Evolutionary conservation across 2,888 invertebrate genomes (phyloP).

Genomic region (Agriopis marginaria): DNA sequence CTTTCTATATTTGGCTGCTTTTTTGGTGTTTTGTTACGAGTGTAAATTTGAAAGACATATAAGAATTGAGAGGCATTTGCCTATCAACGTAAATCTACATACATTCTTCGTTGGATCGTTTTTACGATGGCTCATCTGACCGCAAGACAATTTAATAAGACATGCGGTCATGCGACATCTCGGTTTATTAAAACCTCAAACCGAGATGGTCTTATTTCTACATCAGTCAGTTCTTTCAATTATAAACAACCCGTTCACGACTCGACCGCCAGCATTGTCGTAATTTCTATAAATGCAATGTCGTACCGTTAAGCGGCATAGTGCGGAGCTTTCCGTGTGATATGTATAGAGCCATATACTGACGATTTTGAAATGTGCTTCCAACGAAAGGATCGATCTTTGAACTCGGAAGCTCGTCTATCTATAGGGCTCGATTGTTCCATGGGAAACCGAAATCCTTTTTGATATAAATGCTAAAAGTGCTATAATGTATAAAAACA

Average conservation of each 20-base stretch:
- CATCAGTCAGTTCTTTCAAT: background rate
- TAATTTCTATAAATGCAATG: background rate
- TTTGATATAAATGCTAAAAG: background rate
- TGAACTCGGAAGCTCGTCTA: too few relatives aligned
- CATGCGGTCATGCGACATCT: background rate
- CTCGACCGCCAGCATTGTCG: too few relatives aligned
- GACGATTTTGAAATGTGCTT: background rate
- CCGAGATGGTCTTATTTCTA: background rate
- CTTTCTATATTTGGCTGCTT: too few relatives aligned
- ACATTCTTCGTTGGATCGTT: too few relatives aligned
- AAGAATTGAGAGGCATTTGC: too few relatives aligned
- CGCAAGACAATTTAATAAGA: constrained; percentile 3
- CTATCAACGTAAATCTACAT: too few relatives aligned
- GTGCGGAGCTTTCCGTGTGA: background rate
- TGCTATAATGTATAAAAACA: background rate
- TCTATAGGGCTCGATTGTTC: background rate
- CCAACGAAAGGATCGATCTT: background rate
- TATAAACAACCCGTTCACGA: too few relatives aligned
- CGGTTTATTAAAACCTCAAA: background rate
- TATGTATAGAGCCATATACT: background rate
- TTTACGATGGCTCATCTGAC: background rate
- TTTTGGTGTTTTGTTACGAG: too few relatives aligned
- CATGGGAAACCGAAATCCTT: background rate
- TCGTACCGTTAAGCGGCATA: background rate
- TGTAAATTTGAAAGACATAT: too few relatives aligned